Evolutionary conservation across 1,140 invertebrate species (phyloP), one percentile per base, ranked within the genome.

Genomic region (Phymorhynchus buccinoides): DNA sequence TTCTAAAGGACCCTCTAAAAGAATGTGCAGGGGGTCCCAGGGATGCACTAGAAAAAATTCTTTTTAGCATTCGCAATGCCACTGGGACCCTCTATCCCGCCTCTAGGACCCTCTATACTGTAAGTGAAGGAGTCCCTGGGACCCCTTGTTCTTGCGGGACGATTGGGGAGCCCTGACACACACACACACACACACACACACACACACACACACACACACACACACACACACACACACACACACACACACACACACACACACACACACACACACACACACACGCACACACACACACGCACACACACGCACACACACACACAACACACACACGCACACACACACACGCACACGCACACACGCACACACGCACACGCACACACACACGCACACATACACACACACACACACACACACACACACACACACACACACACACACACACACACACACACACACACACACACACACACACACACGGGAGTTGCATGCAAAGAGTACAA

Each of bases 291-390:
- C 44, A 48, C 44, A 48, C 44, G 18, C 44, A 48, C 44, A 48
- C 44, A 62, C 56, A 62, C 56, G n/a, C 56, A 62, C 56, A 62
- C 56, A 62, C 56, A 62, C 56, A 62, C 56, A 62, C 56, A 62
- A 42, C 39, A 48, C 39, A 48, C n/a, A n/a, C n/a, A n/a, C 35
- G 32, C 77, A 44, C 44, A 44, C 44, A 42, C 39, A 79, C 39
- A 79, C 77, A 44, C 39, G n/a, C 44, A 48, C 77, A 79, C 39
- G 44, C 39, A 48, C 39, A 48, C 44, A 42, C 44, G 32, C 77
- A 44, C 39, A 44, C 39, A 42, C 44, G 44, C 39, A 27, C 44
- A 79, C 39, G 12, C 75, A 42, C n/a, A 41, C 77, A 30, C 41
- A 18, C 1, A 9, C 37, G 44, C 39, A 44, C 37, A 32, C 77